Evolutionary conservation across 2,113 vertebrate genomes (phyloP).

Genomic region (Salminus brasiliensis): DNA sequence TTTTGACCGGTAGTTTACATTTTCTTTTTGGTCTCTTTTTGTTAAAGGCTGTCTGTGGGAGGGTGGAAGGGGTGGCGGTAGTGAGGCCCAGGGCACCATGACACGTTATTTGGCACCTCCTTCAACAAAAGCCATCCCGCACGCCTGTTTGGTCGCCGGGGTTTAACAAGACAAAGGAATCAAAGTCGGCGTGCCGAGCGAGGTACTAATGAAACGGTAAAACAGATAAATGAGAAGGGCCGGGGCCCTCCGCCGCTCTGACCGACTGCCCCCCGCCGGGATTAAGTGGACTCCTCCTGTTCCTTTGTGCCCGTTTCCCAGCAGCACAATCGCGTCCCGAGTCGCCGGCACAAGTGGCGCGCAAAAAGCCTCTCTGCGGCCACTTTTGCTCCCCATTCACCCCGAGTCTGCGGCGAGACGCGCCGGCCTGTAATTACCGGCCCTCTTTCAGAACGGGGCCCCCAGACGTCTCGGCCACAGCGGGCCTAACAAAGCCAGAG

Average conservation of each 20-base stretch:
- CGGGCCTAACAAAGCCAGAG: conserved; percentile 24
- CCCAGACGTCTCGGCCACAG: conserved; percentile 39
- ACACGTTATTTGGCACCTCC: conserved; percentile 2
- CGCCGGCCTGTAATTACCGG: conserved; percentile 46
- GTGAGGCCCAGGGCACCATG: neutral
- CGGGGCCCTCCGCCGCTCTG: conserved; percentile 51
- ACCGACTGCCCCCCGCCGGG: conserved; percentile 62
- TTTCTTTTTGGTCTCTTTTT: neutral
- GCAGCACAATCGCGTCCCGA: conserved; percentile 46
- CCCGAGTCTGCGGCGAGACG: conserved; percentile 8
- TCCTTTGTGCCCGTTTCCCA: conserved; percentile 72
- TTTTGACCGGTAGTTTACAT: neutral
- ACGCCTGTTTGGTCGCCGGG: conserved; percentile 63
- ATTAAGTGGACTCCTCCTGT: conserved; percentile 76
- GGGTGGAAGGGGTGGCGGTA: neutral
- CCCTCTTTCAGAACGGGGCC: conserved; percentile 42
- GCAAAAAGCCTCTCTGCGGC: conserved; percentile 32
- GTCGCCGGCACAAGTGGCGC: conserved; percentile 49
- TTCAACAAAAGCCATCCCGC: conserved; percentile 39
- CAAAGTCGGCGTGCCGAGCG: conserved; percentile 51
- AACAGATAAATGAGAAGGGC: conserved; percentile 57
- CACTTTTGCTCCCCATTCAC: conserved; percentile 42
- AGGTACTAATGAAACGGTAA: conserved; percentile 68
- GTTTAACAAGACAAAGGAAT: conserved; percentile 67
- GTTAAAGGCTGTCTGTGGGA: neutral